Evolutionary conservation across 2,888 invertebrate genomes (phyloP), one percentile per base, ranked within the genome.

Genomic region (Meghimatium bilineatum): DNA sequence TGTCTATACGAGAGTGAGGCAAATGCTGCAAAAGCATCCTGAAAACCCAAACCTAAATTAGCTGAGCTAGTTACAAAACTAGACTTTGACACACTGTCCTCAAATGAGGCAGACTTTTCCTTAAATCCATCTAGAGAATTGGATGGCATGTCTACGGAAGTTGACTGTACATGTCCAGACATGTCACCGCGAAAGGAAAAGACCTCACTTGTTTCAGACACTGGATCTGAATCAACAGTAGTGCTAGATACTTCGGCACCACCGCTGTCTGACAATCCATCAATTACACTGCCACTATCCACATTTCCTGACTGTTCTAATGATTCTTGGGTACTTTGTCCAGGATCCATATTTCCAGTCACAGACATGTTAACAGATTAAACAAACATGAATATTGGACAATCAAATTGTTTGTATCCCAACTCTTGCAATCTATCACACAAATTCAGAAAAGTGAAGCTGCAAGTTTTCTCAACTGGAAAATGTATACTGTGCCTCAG

Each of bases 1-100:
- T 75, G 76, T 69, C 29, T 8, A 32, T 38, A 77, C 1, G 76
- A 60, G 10, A 80, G 80, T 52, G 74, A 74, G 29, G 74, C 74
- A 80, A 84, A 84, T 12, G 84, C 84, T 38, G 84, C 84, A 84
- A 84, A 84, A 32, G 84, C 84, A 63, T 75, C 75, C 60, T 84
- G 84, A 49, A 84, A 84, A 69, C 84, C 80, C n/a, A 34, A 76
- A 76, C 36, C 67, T 52, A 67, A 36, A 67, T 10, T 29, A 34
- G 80, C 56, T 20, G 83, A 38, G 10, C 60, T 29, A 2, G 36
- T 49, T 44, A 44, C 44, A 44, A 12, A 44, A 20, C n/a, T 75
- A 29, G 66, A 32, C 17, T 52, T 56, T 29, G 81, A 63, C 10
- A 32, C 44, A 56, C 36, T 12, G 1, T 60, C 80, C 20, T 80